Evolutionary conservation across 2,113 vertebrate genomes (phyloP).

Genomic region (Eclectus roratus): DNA sequence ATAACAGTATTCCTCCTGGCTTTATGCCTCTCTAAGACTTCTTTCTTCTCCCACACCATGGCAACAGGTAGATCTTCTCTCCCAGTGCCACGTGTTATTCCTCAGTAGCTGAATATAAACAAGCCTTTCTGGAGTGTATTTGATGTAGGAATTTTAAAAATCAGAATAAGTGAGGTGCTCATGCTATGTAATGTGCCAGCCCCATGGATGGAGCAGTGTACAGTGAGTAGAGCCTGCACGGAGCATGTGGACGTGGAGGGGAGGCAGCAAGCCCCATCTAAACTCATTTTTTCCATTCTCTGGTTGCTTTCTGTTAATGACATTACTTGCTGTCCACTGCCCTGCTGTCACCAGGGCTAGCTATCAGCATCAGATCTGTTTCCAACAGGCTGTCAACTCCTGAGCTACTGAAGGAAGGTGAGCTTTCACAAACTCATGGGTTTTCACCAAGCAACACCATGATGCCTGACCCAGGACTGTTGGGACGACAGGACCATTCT

Average conservation of each 20-base stretch:
- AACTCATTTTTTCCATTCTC: neutral
- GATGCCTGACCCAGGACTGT: neutral
- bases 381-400: neutral
- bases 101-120: neutral
- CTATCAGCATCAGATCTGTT: neutral
- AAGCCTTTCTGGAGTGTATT: neutral
- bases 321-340: neutral
- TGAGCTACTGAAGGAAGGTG: neutral
- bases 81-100: neutral
- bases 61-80: neutral
- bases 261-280: rapidly evolving
- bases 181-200: rapidly evolving
- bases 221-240: rapidly evolving
- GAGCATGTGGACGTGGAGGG: neutral
- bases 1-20: neutral
- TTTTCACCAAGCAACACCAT: neutral
- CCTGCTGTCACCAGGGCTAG: neutral
- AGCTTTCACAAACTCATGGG: rapidly evolving
- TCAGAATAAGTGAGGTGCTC: neutral
- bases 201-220: neutral
- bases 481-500: neutral
- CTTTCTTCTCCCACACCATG: neutral
- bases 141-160: neutral
- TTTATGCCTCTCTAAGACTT: neutral
- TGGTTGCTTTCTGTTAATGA: neutral